phyloP scores from a whole-genome alignment of 2,888 invertebrate species.

The Caenorhabditis sulstoni region DNA sequence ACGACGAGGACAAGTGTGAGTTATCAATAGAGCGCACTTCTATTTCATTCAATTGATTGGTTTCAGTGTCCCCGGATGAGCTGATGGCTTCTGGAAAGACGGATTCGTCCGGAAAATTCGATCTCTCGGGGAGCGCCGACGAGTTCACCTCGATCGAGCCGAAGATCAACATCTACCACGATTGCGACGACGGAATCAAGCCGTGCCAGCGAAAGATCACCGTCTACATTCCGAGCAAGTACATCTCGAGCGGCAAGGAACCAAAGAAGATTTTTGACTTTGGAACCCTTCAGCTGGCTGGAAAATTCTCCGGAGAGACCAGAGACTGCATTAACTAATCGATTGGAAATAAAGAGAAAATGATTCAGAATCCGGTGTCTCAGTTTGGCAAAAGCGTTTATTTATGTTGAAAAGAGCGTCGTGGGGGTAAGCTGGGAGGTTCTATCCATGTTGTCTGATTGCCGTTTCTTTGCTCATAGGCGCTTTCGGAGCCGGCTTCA shows the following conservation, averaged over 20 bases:
- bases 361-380: too few relatives aligned
- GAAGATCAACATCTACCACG: constrained; percentile 64
- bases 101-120: constrained; percentile 60
- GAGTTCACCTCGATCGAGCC: constrained; percentile 70
- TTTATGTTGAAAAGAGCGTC: too few relatives aligned
- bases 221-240: constrained; percentile 72
- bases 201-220: constrained; percentile 77
- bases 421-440: too few relatives aligned
- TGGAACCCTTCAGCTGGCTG: constrained; percentile 69
- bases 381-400: too few relatives aligned
- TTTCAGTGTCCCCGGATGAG: constrained; percentile 66
- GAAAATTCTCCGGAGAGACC: constrained; percentile 67
- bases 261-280: constrained; percentile 71
- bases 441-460: too few relatives aligned
- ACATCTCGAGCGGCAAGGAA: constrained; percentile 69
- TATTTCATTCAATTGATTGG: not conserved
- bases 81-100: constrained; percentile 61
- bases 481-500: too few relatives aligned
- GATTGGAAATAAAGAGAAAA: not conserved
- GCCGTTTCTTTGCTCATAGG: too few relatives aligned
- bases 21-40: not conserved
- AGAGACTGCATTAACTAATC: constrained; percentile 68
- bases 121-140: constrained; percentile 61
- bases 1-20: constrained; percentile 62
- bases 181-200: constrained; percentile 64